Percentiles rank a stretch among this genome's conserved stretches.
Evolutionary conservation across 2,797 vertebrate genomes (phyloP).

Genomic region (Leptodactylus fallax): DNA sequence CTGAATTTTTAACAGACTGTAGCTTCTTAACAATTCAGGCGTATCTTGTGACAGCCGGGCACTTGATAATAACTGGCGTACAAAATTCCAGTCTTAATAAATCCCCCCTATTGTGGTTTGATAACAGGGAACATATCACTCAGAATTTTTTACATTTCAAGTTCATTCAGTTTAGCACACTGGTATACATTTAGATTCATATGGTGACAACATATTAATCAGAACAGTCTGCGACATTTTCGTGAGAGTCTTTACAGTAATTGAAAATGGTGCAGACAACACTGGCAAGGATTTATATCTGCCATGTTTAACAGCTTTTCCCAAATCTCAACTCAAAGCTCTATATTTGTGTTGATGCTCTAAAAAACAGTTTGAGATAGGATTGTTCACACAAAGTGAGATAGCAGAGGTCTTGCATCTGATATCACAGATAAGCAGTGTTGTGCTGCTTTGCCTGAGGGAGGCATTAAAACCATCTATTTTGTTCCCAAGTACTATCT

Average conservation of each 20-base stretch:
- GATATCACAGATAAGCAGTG: slow-evolving; percentile 33
- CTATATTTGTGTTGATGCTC: slow-evolving; percentile 12
- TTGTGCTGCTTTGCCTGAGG: slow-evolving; percentile 25
- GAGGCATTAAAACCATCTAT: slow-evolving; percentile 20
- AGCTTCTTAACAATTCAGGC: no score
- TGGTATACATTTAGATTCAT: neutral
- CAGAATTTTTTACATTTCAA: neutral
- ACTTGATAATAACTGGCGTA: no score
- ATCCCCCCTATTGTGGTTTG: neutral
- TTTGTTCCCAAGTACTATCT: slow-evolving; percentile 21
- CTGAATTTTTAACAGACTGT: no score
- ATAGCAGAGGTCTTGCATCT: slow-evolving; percentile 30
- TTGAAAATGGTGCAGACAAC: slow-evolving; percentile 7
- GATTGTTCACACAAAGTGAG: slow-evolving; percentile 33
- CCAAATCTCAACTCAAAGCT: slow-evolving; percentile 18
- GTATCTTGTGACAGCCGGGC: no score
- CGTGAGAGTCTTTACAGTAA: slow-evolving; percentile 23
- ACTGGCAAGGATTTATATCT: neutral
- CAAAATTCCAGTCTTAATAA: no score
- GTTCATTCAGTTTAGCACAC: neutral
- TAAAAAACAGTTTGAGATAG: slow-evolving; percentile 8
- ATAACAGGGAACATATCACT: neutral
- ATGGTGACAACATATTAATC: neutral
- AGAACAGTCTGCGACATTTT: slow-evolving; percentile 34
- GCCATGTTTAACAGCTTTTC: slow-evolving; percentile 19